Base-by-base conservation (phyloP, 2,113 vertebrate species). In the Heterotis niloticus region DNA sequence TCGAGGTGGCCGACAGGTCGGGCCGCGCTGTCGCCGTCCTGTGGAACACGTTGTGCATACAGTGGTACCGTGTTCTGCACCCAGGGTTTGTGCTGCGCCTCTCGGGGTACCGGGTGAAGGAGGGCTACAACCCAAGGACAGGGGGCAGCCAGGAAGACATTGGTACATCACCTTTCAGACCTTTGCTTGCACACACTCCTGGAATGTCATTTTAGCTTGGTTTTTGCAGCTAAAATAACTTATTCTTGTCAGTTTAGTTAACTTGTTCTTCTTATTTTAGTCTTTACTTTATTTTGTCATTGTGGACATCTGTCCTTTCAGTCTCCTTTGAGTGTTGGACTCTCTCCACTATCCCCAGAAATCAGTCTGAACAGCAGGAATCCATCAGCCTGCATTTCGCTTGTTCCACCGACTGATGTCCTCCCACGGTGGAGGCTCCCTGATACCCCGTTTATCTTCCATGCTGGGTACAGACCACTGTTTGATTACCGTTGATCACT, bases 341-440 rank as follows among this genome's bases (percentile, higher is more conserved):
- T 44, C 34, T 44, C 7, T 44, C 34, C 34, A 4, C 34, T 44
- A 7, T 44, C 34, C 34, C 51, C 81, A 93, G 93, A 94, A 82
- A 87, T 94, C 82, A 93, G 92, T n/a, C 86, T 93, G 1, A 94
- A 94, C 85, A 92, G 91, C 85, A 88, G 90, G 71, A 92, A 93
- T 52, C 92, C 92, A 5, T 34, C 88, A 0, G 88, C 90, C 57
- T 85, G 17, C 18, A 82, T 94, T 9, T 26, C 80, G 0, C 23
- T 92, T 1, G 77, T 93, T 83, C 82, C 88, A 80, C 83, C 87
- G 77, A 82, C 80, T 59, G 81, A 79, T 4, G 81, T 90, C 60
- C 83, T 76, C 11, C 73, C 87, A 0, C 80, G 87, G 0, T 72
- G 76, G 0, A 24, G 71, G 0, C 87, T 90, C 16, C 80, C 91